A percentile compares a stretch with the other conserved stretches of the same genome.
phyloP scores from a whole-genome alignment of 1,140 invertebrate species.

The Leguminivora glycinivorella region DNA sequence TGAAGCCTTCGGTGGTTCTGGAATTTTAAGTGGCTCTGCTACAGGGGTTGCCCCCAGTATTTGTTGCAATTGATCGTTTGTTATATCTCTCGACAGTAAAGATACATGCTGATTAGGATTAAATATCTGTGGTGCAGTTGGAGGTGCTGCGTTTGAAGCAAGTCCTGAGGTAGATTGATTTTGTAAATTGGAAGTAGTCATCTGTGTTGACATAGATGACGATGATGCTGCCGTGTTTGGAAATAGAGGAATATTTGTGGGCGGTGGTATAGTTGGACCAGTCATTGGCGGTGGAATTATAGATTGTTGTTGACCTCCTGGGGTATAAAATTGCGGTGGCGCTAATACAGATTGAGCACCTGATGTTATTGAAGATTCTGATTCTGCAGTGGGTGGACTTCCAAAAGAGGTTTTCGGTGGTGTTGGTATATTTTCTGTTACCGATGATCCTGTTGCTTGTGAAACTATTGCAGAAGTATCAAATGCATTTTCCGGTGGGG shows the following conservation, averaged over 20 bases:
- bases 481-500: background rate
- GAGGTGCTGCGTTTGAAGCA: background rate
- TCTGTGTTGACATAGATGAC: background rate
- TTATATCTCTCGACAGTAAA: background rate
- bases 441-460: background rate
- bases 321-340: background rate
- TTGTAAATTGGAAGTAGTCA: background rate
- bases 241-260: background rate
- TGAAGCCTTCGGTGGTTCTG: slow-evolving; percentile 60
- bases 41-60: slow-evolving; percentile 28
- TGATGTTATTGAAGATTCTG: background rate
- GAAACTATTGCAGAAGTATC: background rate
- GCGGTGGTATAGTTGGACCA: background rate
- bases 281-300: background rate
- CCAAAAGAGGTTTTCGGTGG: slow-evolving; percentile 30
- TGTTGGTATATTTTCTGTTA: slow-evolving; percentile 6
- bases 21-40: slow-evolving; percentile 42
- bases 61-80: slow-evolving; percentile 26
- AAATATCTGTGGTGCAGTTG: background rate
- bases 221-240: background rate
- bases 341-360: background rate
- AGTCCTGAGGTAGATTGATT: background rate
- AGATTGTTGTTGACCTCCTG: background rate
- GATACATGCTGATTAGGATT: background rate
- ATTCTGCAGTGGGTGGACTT: background rate